Conservation (phyloP, 1,140 invertebrate genomes). For the Sogatella furcifera region DNA sequence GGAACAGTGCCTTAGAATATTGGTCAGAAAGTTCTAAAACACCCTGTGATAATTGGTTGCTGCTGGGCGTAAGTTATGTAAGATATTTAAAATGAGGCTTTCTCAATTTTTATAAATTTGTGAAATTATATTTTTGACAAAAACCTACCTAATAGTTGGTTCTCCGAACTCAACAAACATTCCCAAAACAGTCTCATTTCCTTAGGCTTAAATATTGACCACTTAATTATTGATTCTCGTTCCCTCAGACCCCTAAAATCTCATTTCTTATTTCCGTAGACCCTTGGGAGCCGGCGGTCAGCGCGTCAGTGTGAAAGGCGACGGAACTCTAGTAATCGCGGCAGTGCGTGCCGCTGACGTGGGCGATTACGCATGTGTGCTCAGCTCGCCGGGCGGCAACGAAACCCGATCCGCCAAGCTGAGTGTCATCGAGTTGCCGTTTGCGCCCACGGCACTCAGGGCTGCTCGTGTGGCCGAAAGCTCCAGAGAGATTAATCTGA, state of each 20-base stretch:
- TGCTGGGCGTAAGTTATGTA: too few relatives aligned
- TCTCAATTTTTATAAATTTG: too few relatives aligned
- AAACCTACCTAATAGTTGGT: too few relatives aligned
- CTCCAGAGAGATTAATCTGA: constrained; percentile 67
- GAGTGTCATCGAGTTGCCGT: constrained; percentile 88
- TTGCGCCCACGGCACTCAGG: constrained; percentile 75
- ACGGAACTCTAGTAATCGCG: constrained; percentile 68
- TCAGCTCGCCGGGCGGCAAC: constrained; percentile 80
- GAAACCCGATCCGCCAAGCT: constrained; percentile 75
- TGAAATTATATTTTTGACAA: too few relatives aligned
- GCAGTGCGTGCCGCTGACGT: constrained; percentile 73
- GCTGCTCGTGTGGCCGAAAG: constrained; percentile 48
- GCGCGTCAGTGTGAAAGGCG: constrained; percentile 56
- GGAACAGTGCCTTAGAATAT: too few relatives aligned
- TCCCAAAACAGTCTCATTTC: too few relatives aligned
- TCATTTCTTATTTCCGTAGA: constrained; percentile 9
- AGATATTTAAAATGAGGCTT: too few relatives aligned
- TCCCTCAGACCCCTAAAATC: neutral
- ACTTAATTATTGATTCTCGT: too few relatives aligned
- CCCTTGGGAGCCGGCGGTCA: constrained; percentile 35
- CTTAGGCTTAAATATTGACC: too few relatives aligned
- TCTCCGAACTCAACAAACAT: too few relatives aligned
- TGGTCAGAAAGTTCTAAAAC: too few relatives aligned
- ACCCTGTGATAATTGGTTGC: too few relatives aligned
- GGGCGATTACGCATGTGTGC: constrained; percentile 69